phyloP scores from a whole-genome alignment of 2,113 vertebrate species.

The Colinus virginianus region DNA sequence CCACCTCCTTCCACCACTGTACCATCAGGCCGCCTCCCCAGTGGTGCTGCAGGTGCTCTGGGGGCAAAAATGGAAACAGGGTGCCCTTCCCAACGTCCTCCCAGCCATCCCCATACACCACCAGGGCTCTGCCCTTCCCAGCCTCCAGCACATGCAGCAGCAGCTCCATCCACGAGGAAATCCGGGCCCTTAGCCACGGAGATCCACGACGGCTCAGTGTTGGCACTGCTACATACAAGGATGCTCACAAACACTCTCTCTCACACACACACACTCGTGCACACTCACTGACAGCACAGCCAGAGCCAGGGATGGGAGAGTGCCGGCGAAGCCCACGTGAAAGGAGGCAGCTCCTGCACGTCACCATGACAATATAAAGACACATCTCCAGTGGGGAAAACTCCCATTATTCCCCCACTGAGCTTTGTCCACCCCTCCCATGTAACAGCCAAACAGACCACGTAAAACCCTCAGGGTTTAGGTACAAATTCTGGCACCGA shows the following conservation, averaged over 20 bases:
- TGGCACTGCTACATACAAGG: background rate
- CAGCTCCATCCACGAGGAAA: background rate
- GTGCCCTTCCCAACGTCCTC: background rate
- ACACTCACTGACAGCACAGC: background rate
- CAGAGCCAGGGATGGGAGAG: background rate
- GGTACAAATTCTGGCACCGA: slow-evolving; percentile 79
- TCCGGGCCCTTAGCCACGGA: rapidly evolving
- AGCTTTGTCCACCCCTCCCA: background rate
- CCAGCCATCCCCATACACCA: background rate
- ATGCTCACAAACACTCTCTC: background rate
- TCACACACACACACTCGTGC: background rate
- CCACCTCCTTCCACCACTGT: background rate
- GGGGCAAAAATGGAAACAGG: too few relatives aligned
- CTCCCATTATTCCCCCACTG: rapidly evolving
- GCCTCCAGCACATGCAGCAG: background rate
- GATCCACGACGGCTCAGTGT: background rate
- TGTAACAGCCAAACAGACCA: slow-evolving; percentile 8
- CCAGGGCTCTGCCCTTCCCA: background rate
- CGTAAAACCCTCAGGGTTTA: slow-evolving; percentile 70
- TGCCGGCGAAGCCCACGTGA: background rate
- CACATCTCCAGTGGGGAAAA: background rate
- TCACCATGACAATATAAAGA: background rate
- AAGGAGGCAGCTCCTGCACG: background rate
- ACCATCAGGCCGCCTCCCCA: background rate
- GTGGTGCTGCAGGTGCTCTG: background rate